Evolutionary conservation across 2,888 invertebrate genomes (phyloP).

Genomic region (Drosophila robusta): DNA sequence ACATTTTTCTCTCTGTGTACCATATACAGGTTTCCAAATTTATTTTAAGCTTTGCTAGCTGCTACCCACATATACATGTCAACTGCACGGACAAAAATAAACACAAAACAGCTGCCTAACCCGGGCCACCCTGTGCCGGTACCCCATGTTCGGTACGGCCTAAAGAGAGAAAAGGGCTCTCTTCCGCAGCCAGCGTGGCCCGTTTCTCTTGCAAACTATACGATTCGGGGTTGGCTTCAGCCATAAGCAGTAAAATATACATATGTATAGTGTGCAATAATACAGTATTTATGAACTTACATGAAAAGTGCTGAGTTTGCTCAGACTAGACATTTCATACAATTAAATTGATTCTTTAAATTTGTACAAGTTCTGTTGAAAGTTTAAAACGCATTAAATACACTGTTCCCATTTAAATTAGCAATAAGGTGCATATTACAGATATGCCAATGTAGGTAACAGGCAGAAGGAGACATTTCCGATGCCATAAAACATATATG

Average conservation of each 20-base stretch:
- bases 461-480: too few relatives aligned
- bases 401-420: too few relatives aligned
- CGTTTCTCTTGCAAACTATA: slow-evolving; percentile 29
- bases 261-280: neutral
- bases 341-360: neutral
- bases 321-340: too few relatives aligned
- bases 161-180: slow-evolving; percentile 43
- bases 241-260: neutral
- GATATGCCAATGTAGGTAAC: too few relatives aligned
- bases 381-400: too few relatives aligned
- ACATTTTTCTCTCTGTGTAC: neutral
- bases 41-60: neutral
- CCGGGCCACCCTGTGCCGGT: slow-evolving; percentile 46
- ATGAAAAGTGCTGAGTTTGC: too few relatives aligned
- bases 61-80: neutral
- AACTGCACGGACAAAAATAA: slow-evolving; percentile 4
- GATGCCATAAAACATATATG: too few relatives aligned
- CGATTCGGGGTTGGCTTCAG: slow-evolving; percentile 27
- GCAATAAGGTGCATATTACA: too few relatives aligned
- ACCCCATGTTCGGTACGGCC: neutral
- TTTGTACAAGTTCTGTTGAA: too few relatives aligned
- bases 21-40: neutral
- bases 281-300: too few relatives aligned
- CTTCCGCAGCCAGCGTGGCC: slow-evolving; percentile 18
- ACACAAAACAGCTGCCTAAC: slow-evolving; percentile 7